Evolutionary conservation across 37 sponge, comb jelly and placozoan genomes (phyloP).

Genomic region (Axinella damicornis): DNA sequence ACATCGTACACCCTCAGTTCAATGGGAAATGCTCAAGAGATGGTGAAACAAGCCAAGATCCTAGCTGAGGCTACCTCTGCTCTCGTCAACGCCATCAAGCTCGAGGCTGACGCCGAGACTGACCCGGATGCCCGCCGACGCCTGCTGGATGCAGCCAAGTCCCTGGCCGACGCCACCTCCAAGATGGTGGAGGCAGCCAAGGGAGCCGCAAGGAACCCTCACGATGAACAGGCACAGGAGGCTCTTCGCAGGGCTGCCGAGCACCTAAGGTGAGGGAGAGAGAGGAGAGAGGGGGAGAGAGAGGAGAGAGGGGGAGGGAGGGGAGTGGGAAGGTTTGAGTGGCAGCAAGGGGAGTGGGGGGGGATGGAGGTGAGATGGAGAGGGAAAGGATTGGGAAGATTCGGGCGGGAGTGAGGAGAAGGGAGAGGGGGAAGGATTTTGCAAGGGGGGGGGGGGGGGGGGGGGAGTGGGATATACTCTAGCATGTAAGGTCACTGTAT

Average conservation of each 20-base stretch:
- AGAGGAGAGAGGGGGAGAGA: too few relatives aligned
- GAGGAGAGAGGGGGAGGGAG: too few relatives aligned
- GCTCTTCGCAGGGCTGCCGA: slow-evolving; percentile 81
- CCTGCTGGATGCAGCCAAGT: slow-evolving; percentile 88
- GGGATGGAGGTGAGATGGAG: too few relatives aligned
- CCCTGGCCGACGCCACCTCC: slow-evolving; percentile 94
- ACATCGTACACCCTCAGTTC: slow-evolving; percentile 21
- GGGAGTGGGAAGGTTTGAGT: too few relatives aligned
- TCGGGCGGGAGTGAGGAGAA: background rate
- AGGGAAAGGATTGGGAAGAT: background rate
- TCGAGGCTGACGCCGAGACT: slow-evolving; percentile 87
- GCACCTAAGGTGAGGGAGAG: slow-evolving; percentile 47
- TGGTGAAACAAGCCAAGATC: slow-evolving; percentile 91
- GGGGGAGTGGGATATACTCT: too few relatives aligned
- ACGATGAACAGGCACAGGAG: slow-evolving; percentile 75
- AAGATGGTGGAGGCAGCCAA: slow-evolving; percentile 97
- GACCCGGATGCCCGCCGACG: slow-evolving; percentile 80
- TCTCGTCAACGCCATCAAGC: slow-evolving; percentile 89
- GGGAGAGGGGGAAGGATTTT: background rate
- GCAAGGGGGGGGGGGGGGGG: too few relatives aligned
- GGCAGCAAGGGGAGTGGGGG: background rate
- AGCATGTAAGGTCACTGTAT: too few relatives aligned
- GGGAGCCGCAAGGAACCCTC: slow-evolving; percentile 83
- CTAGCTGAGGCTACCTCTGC: slow-evolving; percentile 86
- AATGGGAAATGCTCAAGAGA: slow-evolving; percentile 94